A percentile compares a stretch with the other conserved stretches of the same genome.
Evolutionary conservation across 2,888 invertebrate species (phyloP).

Genomic region (Drosophila koepferae): DNA sequence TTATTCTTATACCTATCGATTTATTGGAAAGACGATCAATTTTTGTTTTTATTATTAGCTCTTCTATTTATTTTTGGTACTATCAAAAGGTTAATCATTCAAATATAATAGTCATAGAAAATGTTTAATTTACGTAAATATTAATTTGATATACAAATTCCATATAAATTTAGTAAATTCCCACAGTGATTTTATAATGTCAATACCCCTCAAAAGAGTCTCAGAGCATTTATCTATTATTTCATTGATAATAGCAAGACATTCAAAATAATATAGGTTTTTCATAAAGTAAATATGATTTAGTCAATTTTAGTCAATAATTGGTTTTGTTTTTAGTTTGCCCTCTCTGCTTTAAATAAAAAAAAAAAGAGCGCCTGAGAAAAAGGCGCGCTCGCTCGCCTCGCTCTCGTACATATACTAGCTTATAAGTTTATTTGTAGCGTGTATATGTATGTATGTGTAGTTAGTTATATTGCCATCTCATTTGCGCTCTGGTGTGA

Average conservation of each 20-base stretch:
- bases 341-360: slow-evolving; percentile 23
- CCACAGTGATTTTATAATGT: background rate
- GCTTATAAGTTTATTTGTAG: slow-evolving; percentile 54
- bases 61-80: no score
- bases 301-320: slow-evolving; percentile 6
- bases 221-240: background rate
- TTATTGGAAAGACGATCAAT: background rate
- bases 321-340: slow-evolving; percentile 36
- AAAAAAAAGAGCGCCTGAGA: slow-evolving; percentile 6
- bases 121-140: no score
- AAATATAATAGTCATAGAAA: no score
- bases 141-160: no score
- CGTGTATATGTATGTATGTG: slow-evolving; percentile 59
- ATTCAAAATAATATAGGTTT: background rate
- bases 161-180: background rate
- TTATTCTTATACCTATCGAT: background rate
- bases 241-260: no score
- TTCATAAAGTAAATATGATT: background rate
- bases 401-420: slow-evolving; percentile 32
- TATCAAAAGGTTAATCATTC: no score
- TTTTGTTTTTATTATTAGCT: background rate
- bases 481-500: slow-evolving; percentile 82
- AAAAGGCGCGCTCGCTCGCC: slow-evolving; percentile 28
- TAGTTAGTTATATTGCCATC: slow-evolving; percentile 73
- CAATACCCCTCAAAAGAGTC: background rate